Conservation (phyloP, 1,140 invertebrate genomes). For the Centruroides vittatus region DNA sequence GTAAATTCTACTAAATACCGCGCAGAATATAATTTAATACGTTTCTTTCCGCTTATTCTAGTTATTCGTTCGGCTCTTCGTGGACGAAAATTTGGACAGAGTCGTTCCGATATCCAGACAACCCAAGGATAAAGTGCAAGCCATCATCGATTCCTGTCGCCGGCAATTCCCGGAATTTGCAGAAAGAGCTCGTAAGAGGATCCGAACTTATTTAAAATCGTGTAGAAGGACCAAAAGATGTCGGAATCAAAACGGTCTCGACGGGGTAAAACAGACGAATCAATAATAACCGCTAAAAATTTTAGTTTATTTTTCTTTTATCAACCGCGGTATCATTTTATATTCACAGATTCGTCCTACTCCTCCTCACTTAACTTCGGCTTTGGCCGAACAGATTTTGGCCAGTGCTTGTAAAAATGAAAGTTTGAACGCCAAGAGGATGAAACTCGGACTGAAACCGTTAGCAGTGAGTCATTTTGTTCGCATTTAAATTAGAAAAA, state of each 20-base stretch:
- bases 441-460: conserved; percentile 84
- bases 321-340: too few species aligned
- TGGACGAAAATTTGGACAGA: conserved; percentile 89
- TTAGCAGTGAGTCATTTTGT: conserved; percentile 39
- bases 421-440: conserved; percentile 87
- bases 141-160: conserved; percentile 90
- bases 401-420: conserved; percentile 92
- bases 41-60: conserved; percentile 28
- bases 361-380: conserved; percentile 86
- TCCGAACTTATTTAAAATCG: conserved; percentile 88
- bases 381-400: conserved; percentile 86
- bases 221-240: conserved; percentile 81
- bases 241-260: conserved; percentile 52
- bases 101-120: conserved; percentile 94
- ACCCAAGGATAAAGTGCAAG: conserved; percentile 93
- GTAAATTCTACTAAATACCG: too few species aligned
- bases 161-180: conserved; percentile 93
- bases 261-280: conserved; percentile 39
- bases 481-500: neutral
- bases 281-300: neutral
- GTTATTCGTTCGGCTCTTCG: conserved; percentile 95
- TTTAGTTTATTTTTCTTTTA: too few species aligned
- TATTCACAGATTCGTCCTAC: neutral
- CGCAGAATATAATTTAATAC: too few species aligned
- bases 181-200: conserved; percentile 79